Evolutionary conservation across 1,140 invertebrate genomes (phyloP).

Genomic region (Chelonus insularis): DNA sequence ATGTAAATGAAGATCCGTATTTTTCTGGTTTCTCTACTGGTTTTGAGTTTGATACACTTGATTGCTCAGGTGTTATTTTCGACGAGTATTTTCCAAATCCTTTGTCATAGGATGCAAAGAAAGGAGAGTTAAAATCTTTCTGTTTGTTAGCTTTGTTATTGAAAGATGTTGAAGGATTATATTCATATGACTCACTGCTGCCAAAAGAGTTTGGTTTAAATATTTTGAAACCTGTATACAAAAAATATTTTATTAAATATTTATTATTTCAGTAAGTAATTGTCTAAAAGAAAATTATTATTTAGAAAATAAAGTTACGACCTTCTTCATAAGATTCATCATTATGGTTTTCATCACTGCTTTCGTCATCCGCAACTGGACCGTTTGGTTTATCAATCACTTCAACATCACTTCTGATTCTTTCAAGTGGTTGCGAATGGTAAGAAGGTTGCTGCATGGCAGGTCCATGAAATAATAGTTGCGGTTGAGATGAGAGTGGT

Average conservation of each 20-base stretch:
- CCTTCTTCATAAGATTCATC: slow-evolving; percentile 30
- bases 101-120: slow-evolving; percentile 29
- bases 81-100: slow-evolving; percentile 27
- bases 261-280: too few relatives aligned
- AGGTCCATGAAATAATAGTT: slow-evolving; percentile 43
- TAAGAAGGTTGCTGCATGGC: not conserved
- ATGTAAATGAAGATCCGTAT: not conserved
- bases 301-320: too few relatives aligned
- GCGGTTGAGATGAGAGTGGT: slow-evolving; percentile 43
- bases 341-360: slow-evolving; percentile 24
- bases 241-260: too few relatives aligned
- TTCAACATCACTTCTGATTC: slow-evolving; percentile 49
- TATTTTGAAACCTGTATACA: too few relatives aligned
- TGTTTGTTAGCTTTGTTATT: not conserved
- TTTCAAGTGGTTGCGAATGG: slow-evolving; percentile 32
- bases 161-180: not conserved
- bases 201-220: too few relatives aligned
- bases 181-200: too few relatives aligned
- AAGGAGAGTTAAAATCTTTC: slow-evolving; percentile 16
- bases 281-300: too few relatives aligned
- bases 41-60: not conserved
- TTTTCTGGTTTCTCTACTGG: not conserved
- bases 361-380: slow-evolving; percentile 32
- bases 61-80: not conserved
- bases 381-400: slow-evolving; percentile 44